A percentile compares a stretch with the other conserved stretches of the same genome.
These are phyloP conservation scores for Euwallacea fornicatus DNA, from an alignment of 1,140 invertebrate genomes.

Conservation along the genomic window DNA sequence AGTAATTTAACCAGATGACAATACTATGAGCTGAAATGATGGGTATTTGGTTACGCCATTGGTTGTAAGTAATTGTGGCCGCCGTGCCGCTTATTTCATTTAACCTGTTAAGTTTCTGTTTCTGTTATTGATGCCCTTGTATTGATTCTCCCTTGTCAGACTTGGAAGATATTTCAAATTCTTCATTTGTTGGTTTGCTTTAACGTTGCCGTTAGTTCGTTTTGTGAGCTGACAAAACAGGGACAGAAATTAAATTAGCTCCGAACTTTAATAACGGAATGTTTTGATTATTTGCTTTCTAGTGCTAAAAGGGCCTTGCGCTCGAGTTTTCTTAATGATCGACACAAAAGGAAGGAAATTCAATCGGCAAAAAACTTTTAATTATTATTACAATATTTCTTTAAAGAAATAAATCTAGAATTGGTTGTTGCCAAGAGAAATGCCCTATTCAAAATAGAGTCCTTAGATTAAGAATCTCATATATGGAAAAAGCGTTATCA, in stretches of 20 bases:
- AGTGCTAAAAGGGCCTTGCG: slow-evolving; percentile 17
- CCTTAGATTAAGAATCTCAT: too few relatives aligned
- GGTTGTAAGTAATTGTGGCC: slow-evolving; percentile 33
- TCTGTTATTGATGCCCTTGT: slow-evolving; percentile 37
- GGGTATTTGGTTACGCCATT: slow-evolving; percentile 3
- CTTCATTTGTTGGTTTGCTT: slow-evolving; percentile 38
- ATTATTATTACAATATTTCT: too few relatives aligned
- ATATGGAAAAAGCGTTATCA: too few relatives aligned
- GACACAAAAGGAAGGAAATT: too few relatives aligned
- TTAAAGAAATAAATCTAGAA: too few relatives aligned
- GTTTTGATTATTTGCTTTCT: slow-evolving; percentile 32
- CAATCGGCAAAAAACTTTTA: too few relatives aligned
- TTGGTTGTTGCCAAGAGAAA: too few relatives aligned
- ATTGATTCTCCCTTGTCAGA: slow-evolving; percentile 39
- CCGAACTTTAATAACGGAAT: slow-evolving; percentile 26
- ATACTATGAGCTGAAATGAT: too few relatives aligned
- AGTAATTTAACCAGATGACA: too few relatives aligned
- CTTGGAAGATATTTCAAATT: slow-evolving; percentile 40
- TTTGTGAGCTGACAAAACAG: slow-evolving; percentile 24
- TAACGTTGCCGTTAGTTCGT: slow-evolving; percentile 33
- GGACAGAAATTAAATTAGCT: slow-evolving; percentile 33
- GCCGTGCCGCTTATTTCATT: slow-evolving; percentile 36
- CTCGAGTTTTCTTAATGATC: slow-evolving; percentile 11
- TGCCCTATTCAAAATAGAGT: too few relatives aligned
- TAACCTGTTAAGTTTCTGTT: slow-evolving; percentile 40